Percentiles rank a stretch among this genome's conserved stretches.
Evolutionary conservation across 2,797 vertebrate genomes (phyloP).

Genomic region (Molossus alvarezi): DNA sequence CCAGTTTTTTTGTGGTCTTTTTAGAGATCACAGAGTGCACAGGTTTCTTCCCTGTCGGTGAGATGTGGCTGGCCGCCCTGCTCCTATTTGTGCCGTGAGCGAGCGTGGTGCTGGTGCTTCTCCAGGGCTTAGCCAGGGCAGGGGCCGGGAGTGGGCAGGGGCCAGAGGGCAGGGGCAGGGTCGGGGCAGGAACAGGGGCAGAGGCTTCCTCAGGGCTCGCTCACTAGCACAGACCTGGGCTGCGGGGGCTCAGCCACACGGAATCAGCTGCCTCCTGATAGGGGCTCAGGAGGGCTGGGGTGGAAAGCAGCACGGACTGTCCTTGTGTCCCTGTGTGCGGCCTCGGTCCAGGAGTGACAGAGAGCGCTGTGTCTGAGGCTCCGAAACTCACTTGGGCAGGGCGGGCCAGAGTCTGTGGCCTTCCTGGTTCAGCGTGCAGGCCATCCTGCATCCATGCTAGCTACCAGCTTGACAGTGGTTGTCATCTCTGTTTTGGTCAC

Average conservation of each 20-base stretch:
- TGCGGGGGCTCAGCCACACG: not conserved
- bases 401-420: not conserved
- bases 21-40: not conserved
- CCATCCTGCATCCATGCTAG: too few relatives aligned
- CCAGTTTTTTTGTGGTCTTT: not conserved
- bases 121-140: not conserved
- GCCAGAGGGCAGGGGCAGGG: not conserved
- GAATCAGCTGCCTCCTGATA: not conserved
- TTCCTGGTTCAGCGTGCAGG: rapidly evolving
- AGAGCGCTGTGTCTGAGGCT: not conserved
- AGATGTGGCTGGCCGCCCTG: not conserved
- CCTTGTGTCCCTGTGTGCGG: not conserved
- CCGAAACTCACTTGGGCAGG: not conserved
- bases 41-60: not conserved
- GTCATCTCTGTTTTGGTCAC: not conserved
- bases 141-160: not conserved
- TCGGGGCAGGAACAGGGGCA: not conserved
- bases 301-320: too few relatives aligned
- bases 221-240: not conserved
- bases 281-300: not conserved
- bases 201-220: rapidly evolving
- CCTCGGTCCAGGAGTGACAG: not conserved
- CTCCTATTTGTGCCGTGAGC: rapidly evolving
- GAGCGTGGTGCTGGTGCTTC: not conserved
- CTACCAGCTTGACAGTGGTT: not conserved